These are phyloP conservation scores for Gorilla gorilla DNA, from an alignment of 2,113 vertebrate species.

Conservation along the genomic window DNA sequence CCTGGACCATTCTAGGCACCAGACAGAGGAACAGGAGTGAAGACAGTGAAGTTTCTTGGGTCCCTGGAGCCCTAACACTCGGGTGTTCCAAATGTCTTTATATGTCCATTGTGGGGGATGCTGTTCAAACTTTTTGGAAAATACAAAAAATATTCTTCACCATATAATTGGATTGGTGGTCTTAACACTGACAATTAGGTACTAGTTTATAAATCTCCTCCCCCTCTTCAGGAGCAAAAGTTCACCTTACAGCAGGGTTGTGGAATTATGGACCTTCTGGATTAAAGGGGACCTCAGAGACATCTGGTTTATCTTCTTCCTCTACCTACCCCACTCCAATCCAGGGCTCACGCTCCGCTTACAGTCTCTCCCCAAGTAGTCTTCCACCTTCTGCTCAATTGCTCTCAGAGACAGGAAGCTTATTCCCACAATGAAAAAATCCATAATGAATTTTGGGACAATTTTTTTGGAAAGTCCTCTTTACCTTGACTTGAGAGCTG, in stretches of 20 bases:
- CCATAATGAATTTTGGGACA: not conserved
- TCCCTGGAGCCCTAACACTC: not conserved
- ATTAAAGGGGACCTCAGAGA: not conserved
- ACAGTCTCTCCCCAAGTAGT: not conserved
- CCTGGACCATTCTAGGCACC: not conserved
- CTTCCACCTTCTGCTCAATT: not conserved
- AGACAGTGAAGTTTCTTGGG: not conserved
- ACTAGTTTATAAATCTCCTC: not conserved
- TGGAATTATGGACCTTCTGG: not conserved
- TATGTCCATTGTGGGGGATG: not conserved
- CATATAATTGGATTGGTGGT: not conserved
- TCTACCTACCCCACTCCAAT: not conserved
- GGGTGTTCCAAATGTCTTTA: not conserved
- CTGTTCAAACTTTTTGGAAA: not conserved
- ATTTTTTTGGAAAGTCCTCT: not conserved
- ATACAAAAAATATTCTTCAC: not conserved
- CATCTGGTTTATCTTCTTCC: not conserved
- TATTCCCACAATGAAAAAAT: not conserved
- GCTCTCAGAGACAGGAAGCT: not conserved
- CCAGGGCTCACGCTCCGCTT: not conserved
- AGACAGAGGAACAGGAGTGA: not conserved
- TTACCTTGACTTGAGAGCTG: not conserved
- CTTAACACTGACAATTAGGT: not conserved
- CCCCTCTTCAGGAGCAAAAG: not conserved
- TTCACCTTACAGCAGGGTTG: not conserved